Percentiles rank a stretch among this genome's conserved stretches.
Conservation (phyloP, 1,140 invertebrate species). For the Diplogasteroides magnus region DNA sequence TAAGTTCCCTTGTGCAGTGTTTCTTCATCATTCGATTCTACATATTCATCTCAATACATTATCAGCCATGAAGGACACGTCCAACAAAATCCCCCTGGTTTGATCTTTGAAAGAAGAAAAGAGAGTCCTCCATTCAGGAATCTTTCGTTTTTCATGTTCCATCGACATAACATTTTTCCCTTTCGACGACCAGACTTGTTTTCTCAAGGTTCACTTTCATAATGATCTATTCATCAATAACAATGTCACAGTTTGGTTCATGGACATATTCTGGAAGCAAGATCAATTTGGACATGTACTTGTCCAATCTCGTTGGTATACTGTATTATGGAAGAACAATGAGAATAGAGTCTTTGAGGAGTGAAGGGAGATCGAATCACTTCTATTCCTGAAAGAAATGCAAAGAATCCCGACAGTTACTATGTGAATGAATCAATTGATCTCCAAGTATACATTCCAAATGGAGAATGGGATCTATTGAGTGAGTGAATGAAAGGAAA, state of each 20-base stretch:
- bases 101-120: constrained; percentile 18
- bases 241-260: constrained; percentile 4
- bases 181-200: constrained; percentile 26
- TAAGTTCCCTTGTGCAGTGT: constrained; percentile 10
- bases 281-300: constrained; percentile 22
- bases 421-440: constrained; percentile 25
- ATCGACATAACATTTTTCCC: constrained; percentile 29
- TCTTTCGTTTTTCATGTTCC: constrained; percentile 17
- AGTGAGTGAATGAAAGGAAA: neutral
- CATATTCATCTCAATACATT: constrained; percentile 23
- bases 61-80: constrained; percentile 21
- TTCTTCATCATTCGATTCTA: constrained; percentile 23
- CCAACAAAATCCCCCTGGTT: constrained; percentile 27
- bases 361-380: neutral
- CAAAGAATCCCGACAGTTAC: constrained; percentile 12
- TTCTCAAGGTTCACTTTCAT: constrained; percentile 14
- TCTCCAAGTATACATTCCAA: constrained; percentile 24
- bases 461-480: constrained; percentile 28
- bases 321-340: no score
- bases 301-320: constrained; percentile 9
- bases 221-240: constrained; percentile 1
- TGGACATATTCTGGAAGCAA: constrained; percentile 25
- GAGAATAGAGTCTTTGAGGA: no score
- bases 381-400: neutral
- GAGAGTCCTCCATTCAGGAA: constrained; percentile 6